Evolutionary conservation across 2,797 vertebrate species (phyloP).

Genomic region (Xiphophorus birchmanni): DNA sequence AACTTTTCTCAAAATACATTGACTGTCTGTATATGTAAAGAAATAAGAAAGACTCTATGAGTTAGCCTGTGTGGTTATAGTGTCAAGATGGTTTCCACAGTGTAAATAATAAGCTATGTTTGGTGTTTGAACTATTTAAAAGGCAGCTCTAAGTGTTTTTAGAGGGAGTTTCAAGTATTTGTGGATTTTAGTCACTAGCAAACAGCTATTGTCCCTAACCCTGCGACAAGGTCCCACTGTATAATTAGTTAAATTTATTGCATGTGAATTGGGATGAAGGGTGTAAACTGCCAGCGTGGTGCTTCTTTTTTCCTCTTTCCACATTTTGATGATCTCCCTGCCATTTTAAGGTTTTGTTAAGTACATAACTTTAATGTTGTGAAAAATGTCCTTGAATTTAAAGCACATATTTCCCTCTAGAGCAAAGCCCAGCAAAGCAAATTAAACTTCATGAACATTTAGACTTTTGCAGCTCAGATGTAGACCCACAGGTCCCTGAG

Average conservation of each 20-base stretch:
- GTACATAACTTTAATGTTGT: neutral
- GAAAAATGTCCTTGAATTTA: neutral
- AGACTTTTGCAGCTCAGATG: constrained; percentile 20
- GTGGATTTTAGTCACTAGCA: too few relatives aligned
- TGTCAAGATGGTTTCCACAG: neutral
- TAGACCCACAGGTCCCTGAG: constrained; percentile 34
- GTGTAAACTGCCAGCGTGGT: neutral
- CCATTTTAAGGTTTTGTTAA: neutral
- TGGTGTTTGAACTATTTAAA: neutral
- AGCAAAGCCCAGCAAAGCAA: constrained; percentile 11
- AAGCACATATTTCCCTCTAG: neutral
- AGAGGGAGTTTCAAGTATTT: neutral
- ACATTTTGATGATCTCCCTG: neutral
- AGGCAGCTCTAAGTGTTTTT: neutral
- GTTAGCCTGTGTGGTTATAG: neutral
- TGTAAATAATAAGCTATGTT: neutral
- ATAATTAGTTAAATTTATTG: neutral
- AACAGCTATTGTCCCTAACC: neutral
- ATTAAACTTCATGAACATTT: constrained; percentile 27
- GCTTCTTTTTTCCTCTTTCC: neutral
- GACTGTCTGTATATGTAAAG: neutral
- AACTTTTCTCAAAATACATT: too few relatives aligned
- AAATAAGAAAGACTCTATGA: neutral
- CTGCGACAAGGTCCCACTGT: neutral
- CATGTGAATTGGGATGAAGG: neutral